A percentile compares a stretch with the other conserved stretches of the same genome.
These are phyloP conservation scores for Sebastiscus albofasciatus DNA, from an alignment of 2,797 vertebrate genomes.

Conservation along the genomic window DNA sequence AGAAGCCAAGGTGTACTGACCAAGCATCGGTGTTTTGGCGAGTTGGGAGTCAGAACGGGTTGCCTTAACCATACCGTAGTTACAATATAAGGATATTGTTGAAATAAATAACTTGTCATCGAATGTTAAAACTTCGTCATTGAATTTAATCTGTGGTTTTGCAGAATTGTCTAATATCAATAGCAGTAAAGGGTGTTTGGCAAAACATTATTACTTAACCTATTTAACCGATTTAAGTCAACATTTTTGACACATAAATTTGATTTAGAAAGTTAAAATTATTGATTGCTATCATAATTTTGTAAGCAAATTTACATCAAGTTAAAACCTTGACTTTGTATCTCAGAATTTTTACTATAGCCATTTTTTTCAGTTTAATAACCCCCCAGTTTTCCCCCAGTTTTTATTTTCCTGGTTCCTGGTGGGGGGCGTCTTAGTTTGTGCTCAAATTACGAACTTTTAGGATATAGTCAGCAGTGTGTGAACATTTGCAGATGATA, in stretches of 20 bases:
- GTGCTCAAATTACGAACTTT: background rate
- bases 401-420: background rate
- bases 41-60: too few species aligned
- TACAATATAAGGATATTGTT: too few species aligned
- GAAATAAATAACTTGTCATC: too few species aligned
- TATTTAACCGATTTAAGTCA: too few species aligned
- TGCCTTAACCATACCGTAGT: too few species aligned
- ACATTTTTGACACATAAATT: too few species aligned
- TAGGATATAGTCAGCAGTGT: background rate
- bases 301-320: too few species aligned
- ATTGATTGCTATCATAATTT: too few species aligned
- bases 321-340: background rate
- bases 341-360: background rate
- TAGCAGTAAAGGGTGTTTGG: background rate
- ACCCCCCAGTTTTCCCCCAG: background rate
- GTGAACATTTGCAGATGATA: background rate
- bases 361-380: background rate
- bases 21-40: too few species aligned
- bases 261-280: too few species aligned
- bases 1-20: too few species aligned
- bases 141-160: background rate
- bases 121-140: too few species aligned
- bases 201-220: background rate
- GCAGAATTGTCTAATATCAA: background rate
- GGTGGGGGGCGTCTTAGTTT: background rate